phyloP scores from a whole-genome alignment of 2,797 vertebrate genomes.

The Prunella strophiata region DNA sequence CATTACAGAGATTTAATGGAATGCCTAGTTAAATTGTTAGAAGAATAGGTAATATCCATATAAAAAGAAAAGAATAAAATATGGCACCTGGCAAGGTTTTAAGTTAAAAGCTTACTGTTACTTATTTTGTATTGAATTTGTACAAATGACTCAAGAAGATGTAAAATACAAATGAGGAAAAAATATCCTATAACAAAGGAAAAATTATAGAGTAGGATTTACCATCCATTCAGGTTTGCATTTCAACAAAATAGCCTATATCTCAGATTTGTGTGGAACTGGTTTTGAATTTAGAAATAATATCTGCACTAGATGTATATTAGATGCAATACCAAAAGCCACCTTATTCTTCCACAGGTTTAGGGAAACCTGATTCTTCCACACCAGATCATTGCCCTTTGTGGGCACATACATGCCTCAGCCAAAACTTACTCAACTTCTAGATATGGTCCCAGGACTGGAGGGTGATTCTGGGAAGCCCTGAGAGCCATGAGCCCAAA shows the following conservation, averaged over 20 bases:
- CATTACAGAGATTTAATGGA: constrained; percentile 41
- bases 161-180: constrained; percentile 53
- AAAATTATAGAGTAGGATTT: constrained; percentile 27
- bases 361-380: background rate
- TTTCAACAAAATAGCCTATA: constrained; percentile 18
- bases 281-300: constrained; percentile 24
- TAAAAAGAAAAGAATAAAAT: constrained; percentile 61
- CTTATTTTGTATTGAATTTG: constrained; percentile 54
- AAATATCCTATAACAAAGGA: constrained; percentile 20
- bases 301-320: background rate
- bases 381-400: background rate
- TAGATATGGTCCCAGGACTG: background rate
- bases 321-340: background rate
- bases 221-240: constrained; percentile 24
- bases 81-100: constrained; percentile 40
- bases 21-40: constrained; percentile 36
- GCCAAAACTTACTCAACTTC: background rate
- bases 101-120: constrained; percentile 45
- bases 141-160: constrained; percentile 45
- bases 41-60: constrained; percentile 64
- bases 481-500: background rate
- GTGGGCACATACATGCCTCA: background rate
- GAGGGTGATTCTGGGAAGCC: background rate
- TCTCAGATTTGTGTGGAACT: background rate
- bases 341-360: background rate